These are phyloP conservation scores for Bugulina stolonifera DNA, from an alignment of 2,888 invertebrate genomes.

Conservation along the genomic window DNA sequence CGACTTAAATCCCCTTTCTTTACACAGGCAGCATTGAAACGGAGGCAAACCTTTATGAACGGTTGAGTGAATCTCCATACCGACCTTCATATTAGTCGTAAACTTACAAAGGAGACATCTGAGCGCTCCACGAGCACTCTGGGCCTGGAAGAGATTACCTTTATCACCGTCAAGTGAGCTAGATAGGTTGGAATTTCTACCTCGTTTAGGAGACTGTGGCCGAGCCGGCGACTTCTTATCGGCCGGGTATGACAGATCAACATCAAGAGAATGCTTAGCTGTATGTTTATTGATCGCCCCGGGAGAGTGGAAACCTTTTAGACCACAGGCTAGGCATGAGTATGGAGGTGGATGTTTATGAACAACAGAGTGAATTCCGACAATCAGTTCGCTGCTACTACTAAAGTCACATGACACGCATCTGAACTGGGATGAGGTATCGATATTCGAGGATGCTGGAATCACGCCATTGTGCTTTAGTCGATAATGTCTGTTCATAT, in stretches of 20 bases:
- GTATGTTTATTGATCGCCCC: neutral
- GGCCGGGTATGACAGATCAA: neutral
- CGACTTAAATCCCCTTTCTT: neutral
- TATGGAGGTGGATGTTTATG: neutral
- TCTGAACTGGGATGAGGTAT: neutral
- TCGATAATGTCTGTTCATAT: neutral
- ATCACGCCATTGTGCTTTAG: neutral
- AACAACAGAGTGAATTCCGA: neutral
- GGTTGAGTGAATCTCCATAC: neutral
- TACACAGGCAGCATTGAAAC: neutral
- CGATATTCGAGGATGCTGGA: neutral
- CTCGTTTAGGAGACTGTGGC: neutral
- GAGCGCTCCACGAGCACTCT: neutral
- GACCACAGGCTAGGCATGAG: neutral
- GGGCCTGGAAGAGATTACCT: neutral
- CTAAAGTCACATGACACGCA: neutral
- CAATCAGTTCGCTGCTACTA: neutral
- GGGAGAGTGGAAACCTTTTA: neutral
- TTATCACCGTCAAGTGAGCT: neutral
- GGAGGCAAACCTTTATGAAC: neutral
- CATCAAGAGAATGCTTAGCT: neutral
- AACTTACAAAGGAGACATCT: conserved; percentile 8
- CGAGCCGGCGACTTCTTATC: neutral
- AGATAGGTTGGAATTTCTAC: neutral
- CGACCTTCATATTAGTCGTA: neutral